Conservation (phyloP, 2,888 invertebrate genomes). For the Thereva unica region DNA sequence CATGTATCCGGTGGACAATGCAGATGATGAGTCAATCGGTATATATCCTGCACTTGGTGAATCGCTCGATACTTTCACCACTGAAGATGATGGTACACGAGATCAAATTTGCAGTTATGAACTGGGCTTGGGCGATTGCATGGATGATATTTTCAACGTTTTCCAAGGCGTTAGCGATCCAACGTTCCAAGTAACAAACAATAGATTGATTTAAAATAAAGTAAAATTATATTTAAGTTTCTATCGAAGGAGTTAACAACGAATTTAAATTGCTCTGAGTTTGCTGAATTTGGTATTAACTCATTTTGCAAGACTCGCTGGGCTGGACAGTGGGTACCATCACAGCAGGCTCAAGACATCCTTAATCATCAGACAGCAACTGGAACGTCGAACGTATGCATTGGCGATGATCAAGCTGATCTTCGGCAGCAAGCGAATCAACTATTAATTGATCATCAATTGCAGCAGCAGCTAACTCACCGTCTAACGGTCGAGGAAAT, state of each 20-base stretch:
- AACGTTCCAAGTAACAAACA: slow-evolving; percentile 50
- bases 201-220: neutral
- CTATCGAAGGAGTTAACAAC: slow-evolving; percentile 53
- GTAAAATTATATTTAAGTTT: slow-evolving; percentile 3
- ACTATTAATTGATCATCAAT: slow-evolving; percentile 55
- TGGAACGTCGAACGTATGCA: slow-evolving; percentile 39
- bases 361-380: slow-evolving; percentile 20
- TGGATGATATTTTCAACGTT: slow-evolving; percentile 58
- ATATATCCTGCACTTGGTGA: slow-evolving; percentile 53
- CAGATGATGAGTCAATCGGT: slow-evolving; percentile 48
- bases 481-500: slow-evolving; percentile 57
- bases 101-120: slow-evolving; percentile 51
- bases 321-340: slow-evolving; percentile 53
- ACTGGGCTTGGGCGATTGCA: slow-evolving; percentile 53
- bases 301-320: slow-evolving; percentile 58
- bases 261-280: slow-evolving; percentile 56
- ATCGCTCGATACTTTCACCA: slow-evolving; percentile 51
- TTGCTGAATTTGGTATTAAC: slow-evolving; percentile 57
- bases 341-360: slow-evolving; percentile 46
- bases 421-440: slow-evolving; percentile 50
- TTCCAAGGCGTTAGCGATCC: slow-evolving; percentile 52
- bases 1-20: slow-evolving; percentile 47
- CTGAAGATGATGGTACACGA: slow-evolving; percentile 52
- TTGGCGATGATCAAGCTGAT: slow-evolving; percentile 48
- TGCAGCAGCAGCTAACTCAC: slow-evolving; percentile 59